phyloP scores from a whole-genome alignment of 2,113 vertebrate species.

The Coptodon rendalli region DNA sequence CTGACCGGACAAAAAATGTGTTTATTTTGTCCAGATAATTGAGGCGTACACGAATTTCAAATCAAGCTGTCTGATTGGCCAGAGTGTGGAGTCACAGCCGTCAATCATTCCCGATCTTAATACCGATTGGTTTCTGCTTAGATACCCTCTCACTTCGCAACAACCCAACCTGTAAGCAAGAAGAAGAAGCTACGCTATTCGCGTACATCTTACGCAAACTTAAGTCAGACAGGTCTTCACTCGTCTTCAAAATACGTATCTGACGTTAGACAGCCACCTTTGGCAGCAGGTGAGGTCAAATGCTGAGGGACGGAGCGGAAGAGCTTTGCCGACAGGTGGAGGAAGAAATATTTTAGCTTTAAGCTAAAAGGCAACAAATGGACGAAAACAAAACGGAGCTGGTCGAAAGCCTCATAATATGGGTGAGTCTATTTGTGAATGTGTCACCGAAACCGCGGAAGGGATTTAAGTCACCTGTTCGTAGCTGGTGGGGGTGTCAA shows the following conservation, averaged over 20 bases:
- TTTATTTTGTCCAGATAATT: background rate
- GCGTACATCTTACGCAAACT: slow-evolving; percentile 39
- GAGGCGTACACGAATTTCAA: background rate
- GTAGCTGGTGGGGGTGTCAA: background rate
- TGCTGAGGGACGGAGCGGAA: slow-evolving; percentile 54
- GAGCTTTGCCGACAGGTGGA: slow-evolving; percentile 64
- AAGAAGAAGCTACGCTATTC: slow-evolving; percentile 48
- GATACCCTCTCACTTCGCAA: background rate
- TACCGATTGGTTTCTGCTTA: slow-evolving; percentile 55
- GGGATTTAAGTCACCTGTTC: slow-evolving; percentile 47
- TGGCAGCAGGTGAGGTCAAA: slow-evolving; percentile 73
- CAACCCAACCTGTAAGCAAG: background rate
- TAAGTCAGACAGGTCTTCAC: background rate
- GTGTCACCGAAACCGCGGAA: background rate
- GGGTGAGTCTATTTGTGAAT: slow-evolving; percentile 67
- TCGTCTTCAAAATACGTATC: background rate
- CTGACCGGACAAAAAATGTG: background rate
- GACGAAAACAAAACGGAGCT: slow-evolving; percentile 64
- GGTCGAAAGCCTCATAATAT: slow-evolving; percentile 75
- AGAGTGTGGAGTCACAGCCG: background rate
- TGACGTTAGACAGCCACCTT: slow-evolving; percentile 31
- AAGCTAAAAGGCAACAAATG: slow-evolving; percentile 49
- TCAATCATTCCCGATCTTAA: slow-evolving; percentile 18
- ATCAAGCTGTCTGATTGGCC: slow-evolving; percentile 30
- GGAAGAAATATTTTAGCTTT: slow-evolving; percentile 2